Evolutionary conservation across 2,888 invertebrate genomes (phyloP).

Genomic region (Xylota segnis): DNA sequence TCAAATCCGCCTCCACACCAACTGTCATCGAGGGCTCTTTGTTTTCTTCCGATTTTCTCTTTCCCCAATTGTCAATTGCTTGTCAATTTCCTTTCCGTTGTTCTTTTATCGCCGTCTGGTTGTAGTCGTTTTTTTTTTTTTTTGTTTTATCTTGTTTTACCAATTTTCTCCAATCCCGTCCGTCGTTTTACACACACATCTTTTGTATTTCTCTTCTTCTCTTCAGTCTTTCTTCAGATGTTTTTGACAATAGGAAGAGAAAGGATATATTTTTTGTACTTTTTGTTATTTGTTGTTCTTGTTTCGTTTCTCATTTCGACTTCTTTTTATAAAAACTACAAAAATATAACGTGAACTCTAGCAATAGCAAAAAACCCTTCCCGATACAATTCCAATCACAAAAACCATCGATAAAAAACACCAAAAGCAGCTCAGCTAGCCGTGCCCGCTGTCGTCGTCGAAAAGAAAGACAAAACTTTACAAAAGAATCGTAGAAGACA

Average conservation of each 20-base stretch:
- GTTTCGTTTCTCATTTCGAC: constrained; percentile 69
- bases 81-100: constrained; percentile 56
- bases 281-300: constrained; percentile 78
- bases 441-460: constrained; percentile 41
- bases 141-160: constrained; percentile 2
- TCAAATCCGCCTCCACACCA: not conserved
- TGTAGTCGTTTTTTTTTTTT: constrained; percentile 44
- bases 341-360: constrained; percentile 67
- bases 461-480: constrained; percentile 62
- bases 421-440: constrained; percentile 24
- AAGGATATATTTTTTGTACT: constrained; percentile 78
- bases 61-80: constrained; percentile 63
- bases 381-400: constrained; percentile 40
- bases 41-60: constrained; percentile 67
- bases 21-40: constrained; percentile 40
- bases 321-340: constrained; percentile 65
- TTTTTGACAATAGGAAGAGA: constrained; percentile 79
- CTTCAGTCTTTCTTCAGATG: constrained; percentile 78
- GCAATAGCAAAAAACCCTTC: constrained; percentile 29
- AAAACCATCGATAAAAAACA: constrained; percentile 50
- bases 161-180: constrained; percentile 44
- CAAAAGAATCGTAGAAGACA: constrained; percentile 51
- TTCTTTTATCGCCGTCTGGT: constrained; percentile 53
- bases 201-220: constrained; percentile 65
- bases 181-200: constrained; percentile 37